These are phyloP conservation scores for Penelope pileata DNA, from an alignment of 2,113 vertebrate species.

Conservation along the genomic window DNA sequence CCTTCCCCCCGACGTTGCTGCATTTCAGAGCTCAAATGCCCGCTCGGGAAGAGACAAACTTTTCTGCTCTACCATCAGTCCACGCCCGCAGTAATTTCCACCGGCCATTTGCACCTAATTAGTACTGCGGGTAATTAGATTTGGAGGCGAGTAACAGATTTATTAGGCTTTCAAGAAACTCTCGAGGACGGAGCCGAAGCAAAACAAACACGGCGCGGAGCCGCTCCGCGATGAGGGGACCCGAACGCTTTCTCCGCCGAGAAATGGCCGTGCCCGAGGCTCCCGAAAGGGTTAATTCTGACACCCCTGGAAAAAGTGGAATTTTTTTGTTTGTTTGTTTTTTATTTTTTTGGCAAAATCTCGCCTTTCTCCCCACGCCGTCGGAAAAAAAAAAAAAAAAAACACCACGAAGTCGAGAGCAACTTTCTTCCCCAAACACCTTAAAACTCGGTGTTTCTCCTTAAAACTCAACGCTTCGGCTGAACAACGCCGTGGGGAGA, in stretches of 20 bases:
- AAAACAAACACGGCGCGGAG: slow-evolving; percentile 82
- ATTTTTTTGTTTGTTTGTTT: neutral
- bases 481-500: too few relatives aligned
- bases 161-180: slow-evolving; percentile 82
- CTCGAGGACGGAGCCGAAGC: slow-evolving; percentile 81
- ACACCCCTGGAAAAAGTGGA: neutral
- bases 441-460: neutral
- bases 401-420: neutral
- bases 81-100: slow-evolving; percentile 77
- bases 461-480: too few relatives aligned
- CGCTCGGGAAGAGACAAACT: slow-evolving; percentile 77
- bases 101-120: slow-evolving; percentile 83
- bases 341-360: neutral
- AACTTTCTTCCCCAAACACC: neutral
- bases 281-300: neutral
- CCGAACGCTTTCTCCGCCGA: neutral
- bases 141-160: slow-evolving; percentile 83
- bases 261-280: neutral
- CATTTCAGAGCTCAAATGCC: slow-evolving; percentile 82
- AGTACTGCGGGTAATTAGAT: slow-evolving; percentile 92
- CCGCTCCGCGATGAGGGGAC: neutral
- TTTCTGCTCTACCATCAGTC: slow-evolving; percentile 49
- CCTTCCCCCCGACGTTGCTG: slow-evolving; percentile 72
- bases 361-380: neutral
- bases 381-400: neutral